Evolutionary conservation across 2,113 vertebrate species (phyloP), one percentile per base, ranked within the genome.

Genomic region (Chionis minor): DNA sequence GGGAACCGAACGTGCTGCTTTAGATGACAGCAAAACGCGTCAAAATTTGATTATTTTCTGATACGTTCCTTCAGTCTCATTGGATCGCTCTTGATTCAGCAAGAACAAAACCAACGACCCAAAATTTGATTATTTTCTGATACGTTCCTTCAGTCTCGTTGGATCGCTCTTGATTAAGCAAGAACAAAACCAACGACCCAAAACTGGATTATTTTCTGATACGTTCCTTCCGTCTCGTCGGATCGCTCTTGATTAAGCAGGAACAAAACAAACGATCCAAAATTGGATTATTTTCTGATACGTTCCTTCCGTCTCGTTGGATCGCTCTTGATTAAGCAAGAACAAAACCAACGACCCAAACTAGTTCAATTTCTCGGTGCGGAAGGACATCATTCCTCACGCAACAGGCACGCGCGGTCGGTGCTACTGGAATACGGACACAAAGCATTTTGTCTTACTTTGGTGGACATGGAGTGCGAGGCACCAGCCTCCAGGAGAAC

Each of bases 401-500:
- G 0, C 24, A n/a, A 7, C 23, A 66, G 51, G 40, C 4, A 1
- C 3, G 28, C 3, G 1, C 33, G 19, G 42, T 22, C 32, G 3
- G 49, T 4, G 49, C 49, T 7, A 51, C 49, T 7, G 51, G 42
- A 38, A 38, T 2, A 28, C 2, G 12, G 23, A 20, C 3, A 1
- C 0, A 20, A 44, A 18, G 44, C 4, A 3, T 4, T 33, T 1
- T 16, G 17, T 47, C 97, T 98, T 91, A 99, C 99, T 98, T 99
- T 99, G 54, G 99, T 99, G 69, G 99, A 98, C 67, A 99, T 97
- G 28, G 99, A 99, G 96, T 99, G 99, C 0, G 99, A 99, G 63
- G 99, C 99, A 7, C 99, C 99, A 0, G 99, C 99, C 97, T 99
- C 99, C 21, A 99, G 94, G 61, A 99, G 98, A 75, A 99, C 98